These are phyloP conservation scores for Caenorhabditis brenneri DNA, from an alignment of 1,140 invertebrate species.

Conservation along the genomic window DNA sequence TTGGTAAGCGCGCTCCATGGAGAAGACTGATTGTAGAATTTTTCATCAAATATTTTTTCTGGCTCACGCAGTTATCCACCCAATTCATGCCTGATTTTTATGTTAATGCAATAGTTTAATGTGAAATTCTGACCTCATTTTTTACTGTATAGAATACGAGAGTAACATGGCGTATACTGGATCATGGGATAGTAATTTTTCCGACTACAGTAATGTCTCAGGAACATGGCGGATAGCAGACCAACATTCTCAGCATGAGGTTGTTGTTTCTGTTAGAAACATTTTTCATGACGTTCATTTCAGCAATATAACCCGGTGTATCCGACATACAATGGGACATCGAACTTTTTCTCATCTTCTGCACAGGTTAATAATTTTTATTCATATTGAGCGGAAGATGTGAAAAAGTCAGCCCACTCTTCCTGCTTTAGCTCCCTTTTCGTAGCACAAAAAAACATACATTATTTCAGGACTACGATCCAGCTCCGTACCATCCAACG, in stretches of 20 bases:
- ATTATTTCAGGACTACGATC: neutral
- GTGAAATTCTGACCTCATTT: neutral
- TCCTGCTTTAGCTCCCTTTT: neutral
- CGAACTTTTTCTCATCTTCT: constrained; percentile 39
- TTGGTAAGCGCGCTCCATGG: neutral
- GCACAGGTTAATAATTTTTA: neutral
- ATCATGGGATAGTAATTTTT: neutral
- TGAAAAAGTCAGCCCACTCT: neutral
- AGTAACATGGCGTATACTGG: neutral
- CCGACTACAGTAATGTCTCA: neutral
- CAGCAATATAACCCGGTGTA: constrained; percentile 29
- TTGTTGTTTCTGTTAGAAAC: neutral
- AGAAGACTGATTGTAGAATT: neutral
- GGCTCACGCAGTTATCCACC: too few relatives aligned
- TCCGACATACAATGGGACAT: constrained; percentile 1
- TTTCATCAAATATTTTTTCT: neutral
- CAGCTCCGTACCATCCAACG: constrained; percentile 10
- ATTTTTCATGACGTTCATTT: neutral
- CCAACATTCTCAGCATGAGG: neutral
- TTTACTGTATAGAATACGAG: too few relatives aligned
- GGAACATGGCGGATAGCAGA: neutral
- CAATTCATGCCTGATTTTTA: too few relatives aligned
- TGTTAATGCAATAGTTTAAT: too few relatives aligned
- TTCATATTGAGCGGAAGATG: neutral
- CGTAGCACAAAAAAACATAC: neutral